These are phyloP conservation scores for Corapipo altera DNA, from an alignment of 2,113 vertebrate genomes.

Conservation along the genomic window DNA sequence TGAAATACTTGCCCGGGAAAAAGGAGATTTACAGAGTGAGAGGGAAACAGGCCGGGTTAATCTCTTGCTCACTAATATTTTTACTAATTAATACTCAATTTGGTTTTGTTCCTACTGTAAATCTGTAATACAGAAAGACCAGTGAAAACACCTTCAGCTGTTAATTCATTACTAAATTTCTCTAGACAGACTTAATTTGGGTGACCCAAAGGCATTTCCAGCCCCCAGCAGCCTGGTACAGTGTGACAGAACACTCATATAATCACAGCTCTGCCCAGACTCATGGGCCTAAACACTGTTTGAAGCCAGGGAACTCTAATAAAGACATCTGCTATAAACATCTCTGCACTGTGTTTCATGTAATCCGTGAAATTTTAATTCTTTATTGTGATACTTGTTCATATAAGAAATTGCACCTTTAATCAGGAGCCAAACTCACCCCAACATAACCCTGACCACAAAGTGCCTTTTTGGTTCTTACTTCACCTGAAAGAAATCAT, in stretches of 20 bases:
- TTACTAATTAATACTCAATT: constrained; percentile 2
- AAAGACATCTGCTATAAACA: background rate
- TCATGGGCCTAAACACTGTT: rapidly evolving
- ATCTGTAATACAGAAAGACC: background rate
- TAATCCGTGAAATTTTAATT: background rate
- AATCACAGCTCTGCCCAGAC: background rate
- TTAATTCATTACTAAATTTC: background rate
- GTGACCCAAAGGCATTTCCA: background rate
- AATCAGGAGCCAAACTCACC: background rate
- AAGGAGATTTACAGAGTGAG: background rate
- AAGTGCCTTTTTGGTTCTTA: background rate
- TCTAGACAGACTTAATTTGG: background rate
- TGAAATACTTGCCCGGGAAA: background rate
- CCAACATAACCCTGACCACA: background rate
- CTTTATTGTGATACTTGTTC: background rate
- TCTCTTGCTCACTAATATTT: background rate
- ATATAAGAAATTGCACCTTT: background rate
- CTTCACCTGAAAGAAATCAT: background rate
- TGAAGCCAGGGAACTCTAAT: background rate
- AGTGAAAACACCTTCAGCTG: background rate
- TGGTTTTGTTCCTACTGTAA: background rate
- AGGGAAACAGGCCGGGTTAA: background rate
- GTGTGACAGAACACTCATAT: rapidly evolving
- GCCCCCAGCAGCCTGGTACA: rapidly evolving
- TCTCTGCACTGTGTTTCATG: rapidly evolving